A percentile compares a stretch with the other conserved stretches of the same genome.
phyloP scores from a whole-genome alignment of 2,797 vertebrate species.

The Cheirogaleus major region DNA sequence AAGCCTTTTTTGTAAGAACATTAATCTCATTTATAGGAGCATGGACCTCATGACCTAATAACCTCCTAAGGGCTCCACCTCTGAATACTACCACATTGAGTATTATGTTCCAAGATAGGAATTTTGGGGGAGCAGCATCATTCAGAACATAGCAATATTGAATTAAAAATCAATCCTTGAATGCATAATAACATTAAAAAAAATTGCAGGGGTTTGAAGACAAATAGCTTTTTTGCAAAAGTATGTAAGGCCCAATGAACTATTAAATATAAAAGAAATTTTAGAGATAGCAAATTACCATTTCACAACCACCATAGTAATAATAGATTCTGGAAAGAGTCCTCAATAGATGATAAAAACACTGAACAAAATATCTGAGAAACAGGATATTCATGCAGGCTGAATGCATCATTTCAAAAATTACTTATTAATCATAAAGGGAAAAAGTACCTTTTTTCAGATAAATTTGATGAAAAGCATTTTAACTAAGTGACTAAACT shows the following conservation, averaged over 20 bases:
- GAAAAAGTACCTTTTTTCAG: neutral
- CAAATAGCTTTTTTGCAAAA: neutral
- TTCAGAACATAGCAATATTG: neutral
- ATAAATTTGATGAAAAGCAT: neutral
- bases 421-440: neutral
- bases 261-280: neutral
- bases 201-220: neutral
- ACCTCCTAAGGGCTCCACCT: neutral
- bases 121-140: neutral
- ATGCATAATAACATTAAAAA: neutral
- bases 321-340: neutral
- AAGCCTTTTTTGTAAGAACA: neutral
- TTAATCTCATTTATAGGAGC: neutral
- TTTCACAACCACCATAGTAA: neutral
- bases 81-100: neutral
- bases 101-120: neutral
- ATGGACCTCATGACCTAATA: neutral
- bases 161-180: neutral
- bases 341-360: neutral
- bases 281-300: neutral
- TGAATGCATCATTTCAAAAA: neutral
- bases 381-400: neutral
- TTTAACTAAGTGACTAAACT: neutral
- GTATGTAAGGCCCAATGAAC: neutral
- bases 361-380: neutral